Conservation (phyloP, 2,113 vertebrate genomes). For the Dolichotis patagonum region DNA sequence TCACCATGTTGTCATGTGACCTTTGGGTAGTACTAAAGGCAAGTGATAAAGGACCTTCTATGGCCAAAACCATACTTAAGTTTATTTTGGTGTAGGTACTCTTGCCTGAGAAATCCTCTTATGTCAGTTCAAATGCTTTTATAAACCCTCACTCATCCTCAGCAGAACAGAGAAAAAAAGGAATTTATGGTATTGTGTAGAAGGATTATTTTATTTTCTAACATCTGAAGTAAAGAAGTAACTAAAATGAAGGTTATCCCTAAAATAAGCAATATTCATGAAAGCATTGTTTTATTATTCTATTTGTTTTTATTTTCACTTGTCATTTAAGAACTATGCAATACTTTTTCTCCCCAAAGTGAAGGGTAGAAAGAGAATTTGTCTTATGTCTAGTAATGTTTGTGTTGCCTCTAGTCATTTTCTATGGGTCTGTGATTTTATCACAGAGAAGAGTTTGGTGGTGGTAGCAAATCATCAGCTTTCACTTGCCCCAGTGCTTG, state of each 20-base stretch:
- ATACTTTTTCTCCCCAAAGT: neutral
- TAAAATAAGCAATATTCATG: neutral
- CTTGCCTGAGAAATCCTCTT: neutral
- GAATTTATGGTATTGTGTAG: neutral
- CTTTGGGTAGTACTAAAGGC: rapidly evolving
- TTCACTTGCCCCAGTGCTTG: neutral
- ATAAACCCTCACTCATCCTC: neutral
- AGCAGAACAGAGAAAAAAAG: neutral
- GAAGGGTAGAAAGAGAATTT: neutral
- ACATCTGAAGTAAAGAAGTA: neutral
- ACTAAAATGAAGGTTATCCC: neutral
- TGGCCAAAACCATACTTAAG: neutral
- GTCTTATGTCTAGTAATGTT: neutral
- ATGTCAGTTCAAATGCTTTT: neutral
- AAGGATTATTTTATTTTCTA: neutral
- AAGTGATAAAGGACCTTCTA: neutral
- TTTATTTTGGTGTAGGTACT: neutral
- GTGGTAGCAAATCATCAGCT: neutral
- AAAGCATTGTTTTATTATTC: neutral
- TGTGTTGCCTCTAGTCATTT: neutral
- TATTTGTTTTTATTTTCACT: neutral
- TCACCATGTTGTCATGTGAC: neutral
- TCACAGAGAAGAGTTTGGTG: neutral
- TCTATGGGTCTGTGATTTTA: neutral
- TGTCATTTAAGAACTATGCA: neutral